Conservation (phyloP, 2,888 invertebrate genomes). For the Cheilosia variabilis region DNA sequence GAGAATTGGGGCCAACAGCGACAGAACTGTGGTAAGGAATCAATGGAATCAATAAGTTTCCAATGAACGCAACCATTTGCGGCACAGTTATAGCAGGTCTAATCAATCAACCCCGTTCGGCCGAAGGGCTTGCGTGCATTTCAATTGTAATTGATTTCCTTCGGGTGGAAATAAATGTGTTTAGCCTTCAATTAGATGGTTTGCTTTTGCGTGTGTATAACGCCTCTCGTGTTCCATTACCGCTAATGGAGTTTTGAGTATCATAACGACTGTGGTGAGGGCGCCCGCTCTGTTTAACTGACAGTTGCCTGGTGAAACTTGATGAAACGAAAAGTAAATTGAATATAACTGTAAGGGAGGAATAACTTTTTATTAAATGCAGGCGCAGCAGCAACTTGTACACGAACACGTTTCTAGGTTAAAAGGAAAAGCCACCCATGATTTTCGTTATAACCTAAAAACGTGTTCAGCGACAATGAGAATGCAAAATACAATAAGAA, state of each 20-base stretch:
- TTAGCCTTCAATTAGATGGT: conserved; percentile 68
- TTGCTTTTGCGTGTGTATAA: conserved; percentile 42
- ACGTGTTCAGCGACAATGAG: no score
- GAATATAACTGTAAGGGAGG: not conserved
- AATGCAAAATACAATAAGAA: no score
- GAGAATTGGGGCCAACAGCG: not conserved
- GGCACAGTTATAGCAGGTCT: conserved; percentile 52
- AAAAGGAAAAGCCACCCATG: no score
- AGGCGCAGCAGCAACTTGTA: no score
- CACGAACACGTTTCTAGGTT: no score
- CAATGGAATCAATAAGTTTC: conserved; percentile 71
- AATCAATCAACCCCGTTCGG: conserved; percentile 74
- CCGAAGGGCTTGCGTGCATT: conserved; percentile 70
- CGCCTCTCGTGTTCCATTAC: conserved; percentile 56
- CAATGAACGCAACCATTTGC: conserved; percentile 59
- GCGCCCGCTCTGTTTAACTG: not conserved
- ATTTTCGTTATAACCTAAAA: no score
- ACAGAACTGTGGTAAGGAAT: conserved; percentile 26
- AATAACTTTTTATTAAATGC: no score
- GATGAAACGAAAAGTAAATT: not conserved
- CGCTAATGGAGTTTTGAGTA: conserved; percentile 48
- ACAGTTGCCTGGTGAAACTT: not conserved
- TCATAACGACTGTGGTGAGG: not conserved
- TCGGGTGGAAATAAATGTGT: conserved; percentile 60
- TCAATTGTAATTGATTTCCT: conserved; percentile 70